These are phyloP conservation scores for Nerophis lumbriciformis DNA, from an alignment of 2,113 vertebrate species.

Conservation along the genomic window DNA sequence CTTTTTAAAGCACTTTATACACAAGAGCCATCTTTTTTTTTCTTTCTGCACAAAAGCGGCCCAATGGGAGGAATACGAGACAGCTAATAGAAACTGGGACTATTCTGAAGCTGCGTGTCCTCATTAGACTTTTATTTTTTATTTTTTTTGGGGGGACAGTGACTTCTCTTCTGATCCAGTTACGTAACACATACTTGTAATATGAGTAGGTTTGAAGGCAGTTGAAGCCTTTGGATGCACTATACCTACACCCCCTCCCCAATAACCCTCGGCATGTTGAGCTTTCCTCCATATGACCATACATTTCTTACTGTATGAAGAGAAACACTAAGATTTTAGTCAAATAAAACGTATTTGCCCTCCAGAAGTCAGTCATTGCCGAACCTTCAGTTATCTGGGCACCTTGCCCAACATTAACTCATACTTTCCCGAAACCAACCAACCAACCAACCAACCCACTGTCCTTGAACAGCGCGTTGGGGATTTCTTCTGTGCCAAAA, in stretches of 20 bases:
- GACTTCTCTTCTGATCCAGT: slow-evolving; percentile 59
- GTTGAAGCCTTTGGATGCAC: slow-evolving; percentile 22
- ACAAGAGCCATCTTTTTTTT: slow-evolving; percentile 45
- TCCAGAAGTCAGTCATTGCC: slow-evolving; percentile 38
- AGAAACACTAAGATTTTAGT: not conserved
- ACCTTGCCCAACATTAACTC: slow-evolving; percentile 44
- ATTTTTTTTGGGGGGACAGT: slow-evolving; percentile 31
- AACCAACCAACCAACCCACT: slow-evolving; percentile 21
- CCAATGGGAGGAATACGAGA: slow-evolving; percentile 46
- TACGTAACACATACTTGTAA: slow-evolving; percentile 65
- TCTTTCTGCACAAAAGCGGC: slow-evolving; percentile 24
- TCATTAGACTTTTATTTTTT: slow-evolving; percentile 62
- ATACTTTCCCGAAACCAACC: slow-evolving; percentile 27
- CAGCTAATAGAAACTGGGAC: slow-evolving; percentile 64
- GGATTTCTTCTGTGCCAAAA: slow-evolving; percentile 33
- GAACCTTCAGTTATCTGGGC: slow-evolving; percentile 23
- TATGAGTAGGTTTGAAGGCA: slow-evolving; percentile 45
- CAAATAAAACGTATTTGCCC: slow-evolving; percentile 41
- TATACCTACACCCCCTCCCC: not conserved
- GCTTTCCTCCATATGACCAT: not conserved
- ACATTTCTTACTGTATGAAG: not conserved
- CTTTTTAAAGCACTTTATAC: slow-evolving; percentile 26
- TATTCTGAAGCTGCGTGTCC: slow-evolving; percentile 57
- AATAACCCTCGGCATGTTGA: not conserved
- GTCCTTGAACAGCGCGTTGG: slow-evolving; percentile 34